phyloP scores from a whole-genome alignment of 1,140 invertebrate genomes.

The Brachionus rubens region DNA sequence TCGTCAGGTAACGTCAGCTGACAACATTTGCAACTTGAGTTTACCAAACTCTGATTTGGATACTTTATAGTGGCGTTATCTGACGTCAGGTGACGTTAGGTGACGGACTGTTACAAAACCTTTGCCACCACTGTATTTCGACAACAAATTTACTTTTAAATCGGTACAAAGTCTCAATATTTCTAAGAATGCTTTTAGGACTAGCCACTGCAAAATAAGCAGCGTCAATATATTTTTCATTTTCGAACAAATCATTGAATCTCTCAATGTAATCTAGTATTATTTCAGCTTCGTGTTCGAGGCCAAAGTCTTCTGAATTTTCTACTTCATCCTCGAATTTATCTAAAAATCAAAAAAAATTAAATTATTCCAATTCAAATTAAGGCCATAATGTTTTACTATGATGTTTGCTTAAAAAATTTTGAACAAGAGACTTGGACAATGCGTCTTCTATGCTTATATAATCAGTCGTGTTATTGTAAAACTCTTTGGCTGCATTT shows the following conservation, averaged over 20 bases:
- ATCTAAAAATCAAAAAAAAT: constrained; percentile 23
- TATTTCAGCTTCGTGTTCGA: constrained; percentile 59
- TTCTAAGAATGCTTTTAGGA: constrained; percentile 58
- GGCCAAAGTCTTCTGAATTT: constrained; percentile 48
- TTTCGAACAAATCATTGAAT: constrained; percentile 60
- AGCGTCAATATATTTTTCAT: constrained; percentile 57
- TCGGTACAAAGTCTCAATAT: constrained; percentile 56
- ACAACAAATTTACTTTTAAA: constrained; percentile 55
- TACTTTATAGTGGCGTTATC: too few species aligned
- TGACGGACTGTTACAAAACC: too few species aligned
- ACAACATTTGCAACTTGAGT: too few species aligned
- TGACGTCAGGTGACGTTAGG: too few species aligned
- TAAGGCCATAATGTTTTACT: not conserved
- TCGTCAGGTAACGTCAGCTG: too few species aligned
- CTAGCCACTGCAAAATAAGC: constrained; percentile 60
- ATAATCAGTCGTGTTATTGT: constrained; percentile 54
- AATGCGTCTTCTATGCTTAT: constrained; percentile 52
- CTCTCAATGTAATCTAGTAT: constrained; percentile 60
- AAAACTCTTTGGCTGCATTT: constrained; percentile 12
- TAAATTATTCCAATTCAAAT: not conserved
- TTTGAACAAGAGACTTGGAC: not conserved
- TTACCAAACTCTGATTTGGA: too few species aligned
- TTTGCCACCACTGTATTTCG: too few species aligned
- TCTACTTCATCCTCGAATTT: constrained; percentile 47
- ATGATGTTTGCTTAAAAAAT: not conserved